Percentiles rank a stretch among this genome's conserved stretches.
phyloP scores from a whole-genome alignment of 1,140 invertebrate species.

The Aradophagus sp. region DNA sequence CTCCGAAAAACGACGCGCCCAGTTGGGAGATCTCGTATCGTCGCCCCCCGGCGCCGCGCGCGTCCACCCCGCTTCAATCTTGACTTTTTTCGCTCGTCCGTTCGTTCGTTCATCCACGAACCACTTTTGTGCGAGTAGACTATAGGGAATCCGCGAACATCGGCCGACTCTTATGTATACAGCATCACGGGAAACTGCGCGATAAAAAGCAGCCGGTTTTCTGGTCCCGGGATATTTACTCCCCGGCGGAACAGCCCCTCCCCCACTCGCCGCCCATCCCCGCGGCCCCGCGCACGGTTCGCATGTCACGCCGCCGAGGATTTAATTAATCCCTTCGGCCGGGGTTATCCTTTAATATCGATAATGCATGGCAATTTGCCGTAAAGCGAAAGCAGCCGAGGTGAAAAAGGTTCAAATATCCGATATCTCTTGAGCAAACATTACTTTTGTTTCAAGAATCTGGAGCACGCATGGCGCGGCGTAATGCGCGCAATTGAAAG shows the following conservation, averaged over 20 bases:
- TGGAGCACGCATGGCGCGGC: slow-evolving; percentile 42
- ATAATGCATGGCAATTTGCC: slow-evolving; percentile 65
- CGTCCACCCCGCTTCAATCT: slow-evolving; percentile 51
- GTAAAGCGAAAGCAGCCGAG: slow-evolving; percentile 41
- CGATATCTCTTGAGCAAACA: slow-evolving; percentile 59
- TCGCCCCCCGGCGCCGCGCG: slow-evolving; percentile 32
- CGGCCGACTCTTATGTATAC: slow-evolving; percentile 56
- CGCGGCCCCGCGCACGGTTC: no score
- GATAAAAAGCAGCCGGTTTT: slow-evolving; percentile 61
- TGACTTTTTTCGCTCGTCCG: slow-evolving; percentile 50
- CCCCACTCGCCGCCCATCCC: slow-evolving; percentile 6
- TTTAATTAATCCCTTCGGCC: slow-evolving; percentile 70
- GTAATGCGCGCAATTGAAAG: slow-evolving; percentile 54
- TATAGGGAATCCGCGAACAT: slow-evolving; percentile 55
- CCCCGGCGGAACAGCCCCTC: no score
- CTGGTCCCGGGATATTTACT: slow-evolving; percentile 61
- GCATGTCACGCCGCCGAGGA: slow-evolving; percentile 62
- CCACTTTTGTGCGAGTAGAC: slow-evolving; percentile 55
- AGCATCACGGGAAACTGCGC: slow-evolving; percentile 48
- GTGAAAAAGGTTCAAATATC: slow-evolving; percentile 57
- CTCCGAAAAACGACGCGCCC: slow-evolving; percentile 53
- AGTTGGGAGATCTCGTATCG: slow-evolving; percentile 34
- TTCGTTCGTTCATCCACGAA: slow-evolving; percentile 52
- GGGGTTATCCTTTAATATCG: slow-evolving; percentile 69
- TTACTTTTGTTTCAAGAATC: slow-evolving; percentile 56